phyloP scores from a whole-genome alignment of 2,113 vertebrate genomes.

The Sus scrofa region T2T-Sscrofa CM000819.6:121768001-121768500 shows the following conservation, averaged over 20 bases:
- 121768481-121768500: neutral
- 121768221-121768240: neutral
- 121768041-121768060: neutral
- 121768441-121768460: neutral
- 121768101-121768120: conserved; percentile 4
- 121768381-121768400: neutral
- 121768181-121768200: conserved; percentile 11
- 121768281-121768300: neutral
- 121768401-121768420: neutral
- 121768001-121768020: conserved; percentile 26
- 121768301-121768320: neutral
- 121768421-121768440: neutral
- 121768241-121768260: neutral
- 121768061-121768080: neutral
- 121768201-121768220: neutral
- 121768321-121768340: neutral
- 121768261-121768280: neutral
- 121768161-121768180: neutral
- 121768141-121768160: neutral
- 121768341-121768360: neutral
- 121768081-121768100: neutral
- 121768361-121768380: neutral
- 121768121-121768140: neutral
- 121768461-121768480: neutral
- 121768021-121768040: neutral